Base-by-base conservation (phyloP, 2,797 vertebrate species). In the Aplochiton taeniatus region DNA sequence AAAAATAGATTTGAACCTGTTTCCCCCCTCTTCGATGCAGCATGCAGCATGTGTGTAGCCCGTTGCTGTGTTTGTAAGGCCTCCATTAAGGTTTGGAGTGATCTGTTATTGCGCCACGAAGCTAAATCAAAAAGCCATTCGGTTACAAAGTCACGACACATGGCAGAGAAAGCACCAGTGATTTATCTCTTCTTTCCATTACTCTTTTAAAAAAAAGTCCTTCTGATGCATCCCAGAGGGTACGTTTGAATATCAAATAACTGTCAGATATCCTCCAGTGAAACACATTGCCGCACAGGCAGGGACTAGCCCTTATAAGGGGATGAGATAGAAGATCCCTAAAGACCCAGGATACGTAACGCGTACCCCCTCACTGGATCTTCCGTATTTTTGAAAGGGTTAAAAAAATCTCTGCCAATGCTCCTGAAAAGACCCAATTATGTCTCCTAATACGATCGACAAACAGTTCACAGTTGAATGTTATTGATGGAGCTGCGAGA, bases 161-260 rank as follows among this genome's bases (percentile, higher is more conserved):
- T 58, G 46, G 47, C 46, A 65, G 55, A 49, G 31, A 17, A 52
- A 17, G 17, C 45, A 31, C 17, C 6, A 13, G 11, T 9, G 11
- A 42, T 56, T 52, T 51, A 63, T 31, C 16, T 18, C 53, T 43
- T 46, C 17, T 20, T 46, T 52, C 44, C 16, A 19, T 42, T 41
- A 54, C 56, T 65, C 53, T 45, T 57, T 14, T 48, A 41, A 57
- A 17, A 20, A 18, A 57, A 57, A 56, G 13, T 9, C 20, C 17
- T 19, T 56, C 44, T 57, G 12, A 63, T 63, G 17, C 9, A 45
- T 66, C 64, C 56, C 56, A 51, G 53, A 58, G 56, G 46, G 42
- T 51, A 52, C 11, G 18, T 54, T 31, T 13, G 46, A 41, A 48
- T 65, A 57, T 58, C 63, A 65, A 47, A 57, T 50, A 65, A 58